phyloP scores from a whole-genome alignment of 2,888 invertebrate genomes.

The Cynaeus angustus region DNA sequence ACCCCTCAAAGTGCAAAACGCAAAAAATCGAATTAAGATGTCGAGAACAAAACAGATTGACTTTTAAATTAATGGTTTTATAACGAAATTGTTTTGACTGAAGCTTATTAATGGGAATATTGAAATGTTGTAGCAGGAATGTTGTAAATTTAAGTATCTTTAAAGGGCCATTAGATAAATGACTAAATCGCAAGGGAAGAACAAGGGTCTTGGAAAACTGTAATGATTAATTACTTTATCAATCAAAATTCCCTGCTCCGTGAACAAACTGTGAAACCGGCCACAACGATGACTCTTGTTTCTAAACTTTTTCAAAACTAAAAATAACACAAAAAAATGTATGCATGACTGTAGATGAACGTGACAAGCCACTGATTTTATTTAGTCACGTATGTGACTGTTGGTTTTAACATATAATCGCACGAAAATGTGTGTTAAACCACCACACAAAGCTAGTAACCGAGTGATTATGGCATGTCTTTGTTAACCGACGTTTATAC shows the following conservation, averaged over 20 bases:
- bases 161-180: constrained; percentile 53
- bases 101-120: constrained; percentile 51
- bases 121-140: constrained; percentile 50
- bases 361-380: constrained; percentile 34
- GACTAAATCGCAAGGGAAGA: constrained; percentile 51
- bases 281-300: constrained; percentile 33
- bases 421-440: constrained; percentile 29
- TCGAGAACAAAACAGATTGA: constrained; percentile 50
- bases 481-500: constrained; percentile 42
- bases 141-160: constrained; percentile 51
- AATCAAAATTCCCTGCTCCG: constrained; percentile 57
- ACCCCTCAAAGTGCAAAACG: constrained; percentile 11
- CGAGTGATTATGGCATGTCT: constrained; percentile 42
- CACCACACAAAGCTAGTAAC: constrained; percentile 36
- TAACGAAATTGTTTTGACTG: constrained; percentile 52
- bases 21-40: constrained; percentile 42
- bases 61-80: constrained; percentile 50
- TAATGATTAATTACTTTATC: constrained; percentile 63
- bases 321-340: constrained; percentile 30
- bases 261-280: constrained; percentile 51
- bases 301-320: constrained; percentile 13
- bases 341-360: constrained; percentile 6
- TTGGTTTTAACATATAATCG: constrained; percentile 24
- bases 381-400: constrained; percentile 41
- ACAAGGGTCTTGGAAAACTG: constrained; percentile 55